These are phyloP conservation scores for Mesitornis unicolor DNA, from an alignment of 2,113 vertebrate species.

Conservation along the genomic window DNA sequence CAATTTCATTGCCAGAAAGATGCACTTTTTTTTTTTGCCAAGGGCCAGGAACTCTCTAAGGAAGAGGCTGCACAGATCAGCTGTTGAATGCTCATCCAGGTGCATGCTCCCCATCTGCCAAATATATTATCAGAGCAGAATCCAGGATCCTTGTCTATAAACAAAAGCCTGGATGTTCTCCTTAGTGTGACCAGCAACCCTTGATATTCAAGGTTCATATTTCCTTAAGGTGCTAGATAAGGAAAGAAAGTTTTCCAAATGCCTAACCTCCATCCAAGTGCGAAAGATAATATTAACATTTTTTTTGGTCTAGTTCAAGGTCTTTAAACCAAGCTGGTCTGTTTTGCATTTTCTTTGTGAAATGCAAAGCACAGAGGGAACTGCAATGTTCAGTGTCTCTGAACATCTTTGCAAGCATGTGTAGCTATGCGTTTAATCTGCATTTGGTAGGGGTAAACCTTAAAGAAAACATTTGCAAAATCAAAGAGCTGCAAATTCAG, in stretches of 20 bases:
- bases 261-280: not conserved
- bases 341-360: not conserved
- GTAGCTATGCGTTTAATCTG: not conserved
- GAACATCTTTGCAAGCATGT: not conserved
- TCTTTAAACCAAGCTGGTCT: not conserved
- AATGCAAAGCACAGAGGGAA: not conserved
- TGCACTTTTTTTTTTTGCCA: not conserved
- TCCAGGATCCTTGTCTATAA: not conserved
- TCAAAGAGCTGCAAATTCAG: not conserved
- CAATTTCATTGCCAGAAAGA: not conserved
- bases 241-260: not conserved
- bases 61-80: not conserved
- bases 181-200: not conserved
- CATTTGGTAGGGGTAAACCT: not conserved
- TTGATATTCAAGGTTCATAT: not conserved
- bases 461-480: not conserved
- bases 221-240: not conserved
- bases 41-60: not conserved
- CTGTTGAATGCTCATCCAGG: not conserved
- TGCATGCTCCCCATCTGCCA: not conserved
- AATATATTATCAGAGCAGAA: not conserved
- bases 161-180: not conserved
- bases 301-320: not conserved
- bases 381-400: not conserved
- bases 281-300: not conserved